Base-by-base conservation (phyloP, 2,797 vertebrate genomes). In the Poecile montanus region DNA sequence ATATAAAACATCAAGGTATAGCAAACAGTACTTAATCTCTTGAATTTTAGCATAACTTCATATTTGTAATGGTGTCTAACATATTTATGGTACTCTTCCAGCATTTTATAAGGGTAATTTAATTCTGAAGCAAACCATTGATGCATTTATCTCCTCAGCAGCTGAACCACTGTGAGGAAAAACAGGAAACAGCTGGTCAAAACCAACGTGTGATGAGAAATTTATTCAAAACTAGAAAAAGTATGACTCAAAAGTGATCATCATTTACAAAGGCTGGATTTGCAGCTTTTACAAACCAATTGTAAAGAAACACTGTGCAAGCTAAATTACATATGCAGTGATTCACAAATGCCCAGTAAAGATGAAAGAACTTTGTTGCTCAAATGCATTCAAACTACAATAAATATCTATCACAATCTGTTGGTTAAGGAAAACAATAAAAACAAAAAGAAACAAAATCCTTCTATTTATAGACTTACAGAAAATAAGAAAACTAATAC, bases 151-250 rank as follows among this genome's bases (percentile, higher is more conserved):
- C 73, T 95, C 60, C 66, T 70, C 77, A 76, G 74, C 79, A 85
- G 85, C 58, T 71, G 70, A 93, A 70, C 53, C 60, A 73, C 76
- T 73, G 45, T 40, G 53, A 91, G 17, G 44, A 92, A 96, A 94
- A 94, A 91, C 94, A 97, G 95, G 96, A 97, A 96, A 96, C 94
- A 96, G 95, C 94, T 94, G 94, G 85, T 76, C 70, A 94, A 89
- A 91, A 87, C 77, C 58, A 7, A 91, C 29, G 14, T 38, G 34
- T 30, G 42, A 91, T 71, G 74, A 93, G 74, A 92, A 94, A 81
- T 42, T n/a, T 73, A 77, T 82, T 63, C 47, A 92, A 85, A 95
- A 82, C 13, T 44, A 44, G 34, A 68, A 63, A 68, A 75, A 75
- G 66, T 38, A 67, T 21, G 4, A 84, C 36, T 88, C 58, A 72